Evolutionary conservation across 2,888 invertebrate species (phyloP).

Genomic region (Drosophila paramelanica): DNA sequence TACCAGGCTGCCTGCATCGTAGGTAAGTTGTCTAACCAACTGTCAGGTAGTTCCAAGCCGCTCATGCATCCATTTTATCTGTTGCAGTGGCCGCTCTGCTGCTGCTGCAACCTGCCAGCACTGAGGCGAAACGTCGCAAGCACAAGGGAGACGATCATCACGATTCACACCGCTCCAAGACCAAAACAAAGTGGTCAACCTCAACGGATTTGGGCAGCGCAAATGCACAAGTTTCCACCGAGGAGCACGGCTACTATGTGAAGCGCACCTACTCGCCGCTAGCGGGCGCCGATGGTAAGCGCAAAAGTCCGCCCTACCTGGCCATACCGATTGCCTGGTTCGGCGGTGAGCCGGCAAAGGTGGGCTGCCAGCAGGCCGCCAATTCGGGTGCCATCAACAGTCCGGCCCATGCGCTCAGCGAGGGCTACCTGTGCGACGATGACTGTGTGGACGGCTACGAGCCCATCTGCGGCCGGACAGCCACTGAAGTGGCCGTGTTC

Average conservation of each 20-base stretch:
- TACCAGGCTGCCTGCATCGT: slow-evolving; percentile 50
- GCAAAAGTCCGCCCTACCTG: slow-evolving; percentile 76
- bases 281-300: slow-evolving; percentile 19
- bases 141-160: slow-evolving; percentile 66
- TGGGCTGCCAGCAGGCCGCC: slow-evolving; percentile 54
- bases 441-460: slow-evolving; percentile 76
- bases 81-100: slow-evolving; percentile 55
- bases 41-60: slow-evolving; percentile 5
- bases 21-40: slow-evolving; percentile 49
- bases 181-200: slow-evolving; percentile 82
- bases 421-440: slow-evolving; percentile 81
- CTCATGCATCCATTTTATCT: background rate
- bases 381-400: slow-evolving; percentile 71
- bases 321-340: slow-evolving; percentile 82
- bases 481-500: slow-evolving; percentile 78
- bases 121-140: slow-evolving; percentile 71
- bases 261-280: slow-evolving; percentile 77
- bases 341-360: slow-evolving; percentile 51
- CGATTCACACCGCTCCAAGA: slow-evolving; percentile 68
- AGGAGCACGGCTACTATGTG: slow-evolving; percentile 82
- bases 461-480: slow-evolving; percentile 78
- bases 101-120: slow-evolving; percentile 47
- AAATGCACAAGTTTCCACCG: slow-evolving; percentile 72
- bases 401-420: slow-evolving; percentile 62
- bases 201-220: slow-evolving; percentile 65